These are phyloP conservation scores for Herpetotheres cachinnans DNA, from an alignment of 2,113 vertebrate genomes.

Conservation along the genomic window DNA sequence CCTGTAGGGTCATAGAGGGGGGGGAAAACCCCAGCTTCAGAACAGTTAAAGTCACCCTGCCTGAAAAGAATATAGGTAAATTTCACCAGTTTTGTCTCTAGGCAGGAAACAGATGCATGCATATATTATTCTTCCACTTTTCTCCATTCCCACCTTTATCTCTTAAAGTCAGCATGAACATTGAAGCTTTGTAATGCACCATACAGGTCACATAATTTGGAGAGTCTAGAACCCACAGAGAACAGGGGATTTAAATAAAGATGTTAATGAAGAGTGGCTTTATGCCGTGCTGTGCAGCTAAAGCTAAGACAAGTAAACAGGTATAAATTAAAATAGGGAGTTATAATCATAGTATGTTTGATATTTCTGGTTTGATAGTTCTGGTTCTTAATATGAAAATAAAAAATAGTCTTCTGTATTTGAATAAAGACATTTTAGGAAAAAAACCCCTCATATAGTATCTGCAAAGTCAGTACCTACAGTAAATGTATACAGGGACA, in stretches of 20 bases:
- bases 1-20: not conserved
- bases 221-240: not conserved
- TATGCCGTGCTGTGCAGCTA: not conserved
- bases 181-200: not conserved
- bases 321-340: not conserved
- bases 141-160: not conserved
- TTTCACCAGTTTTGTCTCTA: not conserved
- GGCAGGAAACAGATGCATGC: not conserved
- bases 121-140: not conserved
- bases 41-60: not conserved
- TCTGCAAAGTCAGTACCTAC: not conserved
- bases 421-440: not conserved
- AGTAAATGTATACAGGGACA: not conserved
- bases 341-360: not conserved
- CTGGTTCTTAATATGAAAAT: not conserved
- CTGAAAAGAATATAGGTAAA: not conserved
- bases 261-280: not conserved
- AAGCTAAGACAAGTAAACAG: not conserved
- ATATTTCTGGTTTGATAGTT: not conserved
- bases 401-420: not conserved
- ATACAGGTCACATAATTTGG: not conserved
- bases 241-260: not conserved
- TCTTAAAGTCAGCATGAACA: not conserved
- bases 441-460: accelerated
- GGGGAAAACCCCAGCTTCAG: accelerated